These are phyloP conservation scores for Hydropsyche tenuis DNA, from an alignment of 1,140 invertebrate species.

Conservation along the genomic window DNA sequence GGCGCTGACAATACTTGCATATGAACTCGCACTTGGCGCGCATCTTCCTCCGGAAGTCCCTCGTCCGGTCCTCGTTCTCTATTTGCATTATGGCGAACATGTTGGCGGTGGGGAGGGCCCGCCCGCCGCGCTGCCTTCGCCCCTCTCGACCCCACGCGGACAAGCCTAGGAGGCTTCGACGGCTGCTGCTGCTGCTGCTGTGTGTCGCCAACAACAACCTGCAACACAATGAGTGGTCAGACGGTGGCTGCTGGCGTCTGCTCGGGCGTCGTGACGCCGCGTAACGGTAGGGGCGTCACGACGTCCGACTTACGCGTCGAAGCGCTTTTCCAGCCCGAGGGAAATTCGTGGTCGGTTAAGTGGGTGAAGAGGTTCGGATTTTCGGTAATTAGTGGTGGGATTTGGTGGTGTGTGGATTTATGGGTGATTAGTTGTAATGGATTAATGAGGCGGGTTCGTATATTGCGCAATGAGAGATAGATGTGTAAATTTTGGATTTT, in stretches of 20 bases:
- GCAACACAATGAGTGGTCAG: constrained; percentile 47
- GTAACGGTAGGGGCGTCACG: constrained; percentile 2
- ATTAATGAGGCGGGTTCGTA: no score
- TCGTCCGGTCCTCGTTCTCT: constrained; percentile 87
- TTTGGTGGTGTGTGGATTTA: no score
- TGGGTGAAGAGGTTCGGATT: no score
- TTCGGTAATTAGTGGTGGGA: no score
- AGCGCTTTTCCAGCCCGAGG: no score
- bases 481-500: no score
- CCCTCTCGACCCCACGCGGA: no score
- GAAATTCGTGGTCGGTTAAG: no score
- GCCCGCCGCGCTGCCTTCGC: constrained; percentile 5
- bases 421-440: no score
- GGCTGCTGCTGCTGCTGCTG: constrained; percentile 17
- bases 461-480: no score
- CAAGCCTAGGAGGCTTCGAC: not conserved
- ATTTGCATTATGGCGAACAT: constrained; percentile 89
- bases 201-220: constrained; percentile 40
- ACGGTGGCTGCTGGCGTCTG: not conserved
- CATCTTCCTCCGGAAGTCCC: constrained; percentile 92
- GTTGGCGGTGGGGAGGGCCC: constrained; percentile 60
- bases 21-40: constrained; percentile 96
- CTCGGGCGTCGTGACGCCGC: constrained; percentile 9
- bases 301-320: not conserved
- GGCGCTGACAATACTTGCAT: constrained; percentile 97